Conservation (phyloP, 2,888 invertebrate species). For the Leistus spinibarbis region DNA sequence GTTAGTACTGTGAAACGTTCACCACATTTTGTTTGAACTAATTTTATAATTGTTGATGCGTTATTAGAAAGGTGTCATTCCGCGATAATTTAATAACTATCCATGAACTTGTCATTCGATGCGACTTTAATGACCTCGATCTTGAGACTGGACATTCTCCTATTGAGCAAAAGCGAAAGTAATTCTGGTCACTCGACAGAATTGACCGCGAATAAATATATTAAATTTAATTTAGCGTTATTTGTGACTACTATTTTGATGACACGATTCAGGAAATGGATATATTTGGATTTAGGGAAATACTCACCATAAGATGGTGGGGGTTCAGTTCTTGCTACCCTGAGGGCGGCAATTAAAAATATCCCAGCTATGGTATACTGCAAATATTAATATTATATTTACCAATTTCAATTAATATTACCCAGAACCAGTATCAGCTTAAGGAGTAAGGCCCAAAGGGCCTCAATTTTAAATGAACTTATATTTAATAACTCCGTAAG, state of each 20-base stretch:
- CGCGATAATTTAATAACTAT: slow-evolving; percentile 8
- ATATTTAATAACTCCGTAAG: neutral
- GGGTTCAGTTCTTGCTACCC: slow-evolving; percentile 10
- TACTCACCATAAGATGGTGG: slow-evolving; percentile 32
- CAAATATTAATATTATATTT: slow-evolving; percentile 5
- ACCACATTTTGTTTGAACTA: too few relatives aligned
- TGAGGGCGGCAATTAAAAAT: slow-evolving; percentile 15
- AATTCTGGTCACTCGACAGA: slow-evolving; percentile 7
- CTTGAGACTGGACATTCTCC: slow-evolving; percentile 6
- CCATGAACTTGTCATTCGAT: slow-evolving; percentile 22
- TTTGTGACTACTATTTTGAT: neutral
- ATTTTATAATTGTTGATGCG: neutral
- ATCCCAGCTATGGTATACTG: slow-evolving; percentile 19
- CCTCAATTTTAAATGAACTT: neutral
- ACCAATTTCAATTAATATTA: too few relatives aligned
- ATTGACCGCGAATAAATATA: neutral
- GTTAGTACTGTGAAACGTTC: neutral
- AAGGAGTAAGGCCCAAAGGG: too few relatives aligned
- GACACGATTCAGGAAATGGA: neutral
- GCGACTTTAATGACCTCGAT: slow-evolving; percentile 17
- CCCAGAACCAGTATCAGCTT: too few relatives aligned
- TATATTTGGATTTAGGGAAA: neutral
- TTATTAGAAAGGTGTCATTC: slow-evolving; percentile 21
- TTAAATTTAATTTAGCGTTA: neutral
- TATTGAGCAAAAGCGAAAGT: slow-evolving; percentile 24